These are phyloP conservation scores for Xylocopa sonorina DNA, from an alignment of 1,140 invertebrate species.

Conservation along the genomic window DNA sequence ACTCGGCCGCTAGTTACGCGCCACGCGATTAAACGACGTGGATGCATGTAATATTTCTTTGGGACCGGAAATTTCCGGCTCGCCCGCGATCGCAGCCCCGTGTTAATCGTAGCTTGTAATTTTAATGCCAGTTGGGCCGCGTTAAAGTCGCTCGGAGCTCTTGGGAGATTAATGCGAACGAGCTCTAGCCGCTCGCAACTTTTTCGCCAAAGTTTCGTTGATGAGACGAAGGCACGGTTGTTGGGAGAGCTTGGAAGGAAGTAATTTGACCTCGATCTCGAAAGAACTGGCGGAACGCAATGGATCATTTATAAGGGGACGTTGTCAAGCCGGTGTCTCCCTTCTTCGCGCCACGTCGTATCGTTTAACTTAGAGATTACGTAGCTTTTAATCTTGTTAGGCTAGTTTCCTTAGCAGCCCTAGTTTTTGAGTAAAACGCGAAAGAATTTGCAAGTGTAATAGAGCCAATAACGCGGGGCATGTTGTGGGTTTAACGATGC, in stretches of 20 bases:
- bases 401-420: too few relatives aligned
- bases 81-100: not conserved
- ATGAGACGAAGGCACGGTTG: not conserved
- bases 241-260: not conserved
- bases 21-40: not conserved
- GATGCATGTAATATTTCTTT: slow-evolving; percentile 40
- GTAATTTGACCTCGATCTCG: not conserved
- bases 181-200: not conserved
- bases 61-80: not conserved
- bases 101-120: not conserved
- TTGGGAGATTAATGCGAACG: not conserved
- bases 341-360: too few relatives aligned
- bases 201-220: not conserved
- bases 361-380: too few relatives aligned
- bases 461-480: too few relatives aligned
- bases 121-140: not conserved
- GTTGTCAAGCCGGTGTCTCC: too few relatives aligned
- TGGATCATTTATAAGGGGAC: not conserved
- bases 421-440: too few relatives aligned
- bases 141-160: not conserved
- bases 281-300: not conserved
- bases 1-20: not conserved
- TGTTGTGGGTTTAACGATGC: too few relatives aligned
- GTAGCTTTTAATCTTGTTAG: too few relatives aligned
- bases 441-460: too few relatives aligned